A percentile compares a stretch with the other conserved stretches of the same genome.
These are phyloP conservation scores for Villa cingulata DNA, from an alignment of 2,888 invertebrate genomes.

Conservation along the genomic window DNA sequence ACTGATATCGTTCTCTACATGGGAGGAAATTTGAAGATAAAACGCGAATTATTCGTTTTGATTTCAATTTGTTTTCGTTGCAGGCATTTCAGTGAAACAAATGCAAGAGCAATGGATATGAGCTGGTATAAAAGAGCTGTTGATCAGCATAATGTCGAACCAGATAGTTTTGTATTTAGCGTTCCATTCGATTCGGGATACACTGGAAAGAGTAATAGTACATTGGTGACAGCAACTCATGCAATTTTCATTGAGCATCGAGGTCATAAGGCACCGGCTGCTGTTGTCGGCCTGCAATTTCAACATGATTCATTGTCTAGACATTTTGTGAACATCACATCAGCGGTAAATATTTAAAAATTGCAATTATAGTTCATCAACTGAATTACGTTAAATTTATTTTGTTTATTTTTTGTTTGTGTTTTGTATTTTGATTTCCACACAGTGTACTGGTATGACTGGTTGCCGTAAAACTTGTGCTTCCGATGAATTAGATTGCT, in stretches of 20 bases:
- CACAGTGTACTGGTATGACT: slow-evolving; percentile 51
- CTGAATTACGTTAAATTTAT: background rate
- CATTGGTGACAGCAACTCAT: slow-evolving; percentile 77
- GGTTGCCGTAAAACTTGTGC: slow-evolving; percentile 75
- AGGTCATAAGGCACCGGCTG: slow-evolving; percentile 74
- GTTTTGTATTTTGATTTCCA: background rate
- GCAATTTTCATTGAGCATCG: slow-evolving; percentile 76
- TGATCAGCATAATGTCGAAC: slow-evolving; percentile 74
- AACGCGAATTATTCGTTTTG: no score
- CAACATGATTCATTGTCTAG: slow-evolving; percentile 67
- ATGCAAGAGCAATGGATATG: slow-evolving; percentile 71
- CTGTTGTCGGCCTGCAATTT: slow-evolving; percentile 84
- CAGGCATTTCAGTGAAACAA: slow-evolving; percentile 70
- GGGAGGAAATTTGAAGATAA: no score
- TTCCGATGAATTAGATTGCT: slow-evolving; percentile 79
- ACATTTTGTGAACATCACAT: slow-evolving; percentile 79
- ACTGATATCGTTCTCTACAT: no score
- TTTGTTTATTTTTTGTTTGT: no score
- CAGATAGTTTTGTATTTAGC: slow-evolving; percentile 83
- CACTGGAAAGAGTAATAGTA: slow-evolving; percentile 39
- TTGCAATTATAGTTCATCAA: background rate
- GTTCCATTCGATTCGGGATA: slow-evolving; percentile 38
- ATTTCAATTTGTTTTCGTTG: slow-evolving; percentile 8
- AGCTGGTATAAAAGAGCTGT: slow-evolving; percentile 85
- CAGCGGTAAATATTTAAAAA: slow-evolving; percentile 59